These are phyloP conservation scores for Drosophila acutilabella DNA, from an alignment of 2,888 invertebrate species.

Conservation along the genomic window DNA sequence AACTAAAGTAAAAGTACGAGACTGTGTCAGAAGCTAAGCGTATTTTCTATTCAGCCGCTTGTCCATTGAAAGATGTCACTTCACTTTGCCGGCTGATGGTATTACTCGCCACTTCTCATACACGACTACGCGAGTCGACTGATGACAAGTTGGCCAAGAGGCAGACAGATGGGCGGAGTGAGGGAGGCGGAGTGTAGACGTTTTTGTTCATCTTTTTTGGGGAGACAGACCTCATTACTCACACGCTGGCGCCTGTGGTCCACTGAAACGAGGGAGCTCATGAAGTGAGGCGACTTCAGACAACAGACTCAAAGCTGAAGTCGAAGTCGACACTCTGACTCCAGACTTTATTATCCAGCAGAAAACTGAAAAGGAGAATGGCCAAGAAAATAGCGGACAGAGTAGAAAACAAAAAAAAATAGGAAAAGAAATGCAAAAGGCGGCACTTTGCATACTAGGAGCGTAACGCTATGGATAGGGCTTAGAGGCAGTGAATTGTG, in stretches of 20 bases:
- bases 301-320: constrained; percentile 1
- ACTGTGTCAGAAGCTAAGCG: not conserved
- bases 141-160: constrained; percentile 15
- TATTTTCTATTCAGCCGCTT: constrained; percentile 17
- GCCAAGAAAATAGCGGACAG: constrained; percentile 44
- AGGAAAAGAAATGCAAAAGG: constrained; percentile 39
- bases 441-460: constrained; percentile 77
- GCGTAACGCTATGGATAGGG: constrained; percentile 22
- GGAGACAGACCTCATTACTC: constrained; percentile 54
- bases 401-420: not conserved
- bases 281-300: constrained; percentile 7
- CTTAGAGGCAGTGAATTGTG: not conserved
- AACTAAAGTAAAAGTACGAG: not conserved
- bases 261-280: constrained; percentile 25
- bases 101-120: constrained; percentile 39
- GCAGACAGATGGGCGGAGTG: not conserved
- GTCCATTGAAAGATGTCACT: constrained; percentile 5
- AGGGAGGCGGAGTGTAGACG: not conserved
- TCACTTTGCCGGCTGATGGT: constrained; percentile 14
- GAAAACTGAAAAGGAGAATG: constrained; percentile 46
- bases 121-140: constrained; percentile 29
- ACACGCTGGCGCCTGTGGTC: constrained; percentile 55
- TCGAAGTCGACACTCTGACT: constrained; percentile 8
- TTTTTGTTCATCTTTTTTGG: constrained; percentile 2
- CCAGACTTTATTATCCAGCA: constrained; percentile 60